Percentiles rank a stretch among this genome's conserved stretches.
These are phyloP conservation scores for Grantiella picta DNA, from an alignment of 2,113 vertebrate genomes.

Conservation along the genomic window DNA sequence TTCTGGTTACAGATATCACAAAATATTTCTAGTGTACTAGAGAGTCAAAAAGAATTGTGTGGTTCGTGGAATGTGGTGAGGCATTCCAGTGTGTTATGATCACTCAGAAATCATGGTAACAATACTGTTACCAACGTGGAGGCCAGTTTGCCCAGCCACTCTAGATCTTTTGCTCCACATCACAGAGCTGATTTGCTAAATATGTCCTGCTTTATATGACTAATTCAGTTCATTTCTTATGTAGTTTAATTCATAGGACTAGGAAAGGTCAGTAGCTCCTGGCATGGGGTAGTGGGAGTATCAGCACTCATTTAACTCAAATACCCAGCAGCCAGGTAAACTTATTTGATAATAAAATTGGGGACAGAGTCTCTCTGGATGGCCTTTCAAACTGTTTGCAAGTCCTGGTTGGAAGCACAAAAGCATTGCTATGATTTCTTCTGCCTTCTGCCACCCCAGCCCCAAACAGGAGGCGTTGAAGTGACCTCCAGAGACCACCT, in stretches of 20 bases:
- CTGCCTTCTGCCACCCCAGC: neutral
- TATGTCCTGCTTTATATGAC: neutral
- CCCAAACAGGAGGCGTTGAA: neutral
- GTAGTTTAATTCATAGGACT: neutral
- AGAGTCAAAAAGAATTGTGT: neutral
- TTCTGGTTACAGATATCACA: neutral
- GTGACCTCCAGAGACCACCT: neutral
- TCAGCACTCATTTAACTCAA: neutral
- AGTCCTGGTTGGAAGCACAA: neutral
- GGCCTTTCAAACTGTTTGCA: neutral
- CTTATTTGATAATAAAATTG: neutral
- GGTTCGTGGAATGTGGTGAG: neutral
- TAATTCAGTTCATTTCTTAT: neutral
- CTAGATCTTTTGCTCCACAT: neutral
- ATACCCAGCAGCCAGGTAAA: neutral
- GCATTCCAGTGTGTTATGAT: neutral
- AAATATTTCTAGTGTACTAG: neutral
- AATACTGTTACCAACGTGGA: neutral
- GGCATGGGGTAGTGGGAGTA: neutral
- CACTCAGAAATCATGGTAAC: neutral
- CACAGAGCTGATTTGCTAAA: neutral
- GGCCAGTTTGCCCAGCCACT: neutral
- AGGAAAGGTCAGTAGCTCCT: neutral
- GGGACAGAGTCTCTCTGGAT: neutral
- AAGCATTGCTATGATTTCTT: neutral